phyloP scores from a whole-genome alignment of 35 echinoderm and acorn worm species.

The Diadema setosum region DNA sequence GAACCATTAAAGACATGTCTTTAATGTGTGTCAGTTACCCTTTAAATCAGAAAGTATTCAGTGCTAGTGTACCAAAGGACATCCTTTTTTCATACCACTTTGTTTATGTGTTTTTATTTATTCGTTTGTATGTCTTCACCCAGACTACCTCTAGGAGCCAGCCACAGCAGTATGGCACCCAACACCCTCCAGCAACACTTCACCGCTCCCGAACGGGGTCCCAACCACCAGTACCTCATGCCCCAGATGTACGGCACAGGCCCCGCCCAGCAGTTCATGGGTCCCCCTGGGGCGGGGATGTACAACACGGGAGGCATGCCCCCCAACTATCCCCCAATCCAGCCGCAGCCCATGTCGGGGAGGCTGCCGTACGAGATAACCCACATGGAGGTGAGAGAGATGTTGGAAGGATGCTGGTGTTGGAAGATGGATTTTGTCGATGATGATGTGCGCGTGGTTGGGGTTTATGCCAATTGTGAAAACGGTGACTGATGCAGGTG shows the following conservation, averaged over 20 bases:
- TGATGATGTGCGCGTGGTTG: too few species aligned
- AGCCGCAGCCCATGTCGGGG: background rate
- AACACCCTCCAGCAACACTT: background rate
- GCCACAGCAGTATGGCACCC: background rate
- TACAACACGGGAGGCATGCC: background rate
- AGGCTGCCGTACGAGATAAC: slow-evolving; percentile 57
- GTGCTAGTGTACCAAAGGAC: too few species aligned
- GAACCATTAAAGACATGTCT: too few species aligned
- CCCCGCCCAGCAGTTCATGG: background rate
- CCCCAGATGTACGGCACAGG: slow-evolving; percentile 20
- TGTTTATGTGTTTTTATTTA: background rate
- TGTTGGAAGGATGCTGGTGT: too few species aligned
- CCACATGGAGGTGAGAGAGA: slow-evolving; percentile 61
- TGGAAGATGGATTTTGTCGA: too few species aligned
- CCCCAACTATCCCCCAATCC: background rate
- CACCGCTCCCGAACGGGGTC: background rate
- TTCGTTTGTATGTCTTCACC: background rate
- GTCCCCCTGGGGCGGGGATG: background rate
- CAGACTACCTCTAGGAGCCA: background rate
- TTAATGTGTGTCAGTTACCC: too few species aligned
- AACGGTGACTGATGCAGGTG: too few species aligned
- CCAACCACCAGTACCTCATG: background rate
- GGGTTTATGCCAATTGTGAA: too few species aligned
- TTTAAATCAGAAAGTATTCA: too few species aligned
- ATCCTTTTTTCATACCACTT: too few species aligned